A percentile compares a stretch with the other conserved stretches of the same genome.
phyloP scores from a whole-genome alignment of 2,113 vertebrate genomes.

The Himantopus leucocephalus region DNA sequence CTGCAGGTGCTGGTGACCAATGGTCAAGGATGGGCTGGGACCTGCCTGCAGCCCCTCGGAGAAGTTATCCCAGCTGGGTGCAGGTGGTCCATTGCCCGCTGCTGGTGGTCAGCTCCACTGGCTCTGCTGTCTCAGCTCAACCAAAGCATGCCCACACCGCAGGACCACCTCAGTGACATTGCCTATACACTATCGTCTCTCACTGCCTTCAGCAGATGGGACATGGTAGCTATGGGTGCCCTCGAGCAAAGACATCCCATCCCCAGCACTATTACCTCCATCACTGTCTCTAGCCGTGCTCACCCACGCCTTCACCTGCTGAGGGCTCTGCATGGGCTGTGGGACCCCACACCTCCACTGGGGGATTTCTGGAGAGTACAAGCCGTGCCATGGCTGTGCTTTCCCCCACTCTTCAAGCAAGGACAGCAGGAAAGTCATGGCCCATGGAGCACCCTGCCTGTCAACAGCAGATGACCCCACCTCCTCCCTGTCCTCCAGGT shows the following conservation, averaged over 20 bases:
- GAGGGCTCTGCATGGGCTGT: background rate
- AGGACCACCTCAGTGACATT: background rate
- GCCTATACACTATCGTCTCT: background rate
- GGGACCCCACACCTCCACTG: background rate
- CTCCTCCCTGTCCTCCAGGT: background rate
- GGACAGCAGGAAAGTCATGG: background rate
- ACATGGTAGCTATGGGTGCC: background rate
- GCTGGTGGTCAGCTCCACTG: background rate
- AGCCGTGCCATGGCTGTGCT: background rate
- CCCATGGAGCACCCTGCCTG: background rate
- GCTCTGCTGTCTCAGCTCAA: background rate
- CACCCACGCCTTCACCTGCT: background rate
- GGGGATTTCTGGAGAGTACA: background rate
- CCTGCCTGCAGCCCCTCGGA: background rate
- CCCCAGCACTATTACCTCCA: background rate
- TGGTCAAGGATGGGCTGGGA: background rate
- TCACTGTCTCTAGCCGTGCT: background rate
- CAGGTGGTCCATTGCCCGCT: accelerated
- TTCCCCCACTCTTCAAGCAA: background rate
- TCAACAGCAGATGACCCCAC: background rate
- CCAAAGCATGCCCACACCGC: background rate
- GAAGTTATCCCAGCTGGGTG: background rate
- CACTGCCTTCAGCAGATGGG: background rate
- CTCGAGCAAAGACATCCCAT: background rate
- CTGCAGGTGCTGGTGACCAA: background rate